Evolutionary conservation across 2,113 vertebrate genomes (phyloP).

Genomic region (Gadus chalcogrammus): DNA sequence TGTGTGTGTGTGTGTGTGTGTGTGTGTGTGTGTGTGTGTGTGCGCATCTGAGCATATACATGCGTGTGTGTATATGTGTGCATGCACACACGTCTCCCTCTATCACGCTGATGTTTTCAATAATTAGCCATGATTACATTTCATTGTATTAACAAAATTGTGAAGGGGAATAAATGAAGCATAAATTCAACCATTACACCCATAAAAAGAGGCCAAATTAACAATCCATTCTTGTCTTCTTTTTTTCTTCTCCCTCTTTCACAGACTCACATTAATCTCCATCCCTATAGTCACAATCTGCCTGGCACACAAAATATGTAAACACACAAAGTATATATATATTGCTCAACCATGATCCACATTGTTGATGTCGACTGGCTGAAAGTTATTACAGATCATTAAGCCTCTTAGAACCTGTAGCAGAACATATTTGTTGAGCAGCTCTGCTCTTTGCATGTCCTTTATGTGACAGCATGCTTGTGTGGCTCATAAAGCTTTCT

Average conservation of each 20-base stretch:
- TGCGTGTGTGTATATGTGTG: not conserved
- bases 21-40: slow-evolving; percentile 5
- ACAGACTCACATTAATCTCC: not conserved
- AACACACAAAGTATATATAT: too few species aligned
- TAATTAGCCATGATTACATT: slow-evolving; percentile 27
- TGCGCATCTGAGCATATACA: not conserved
- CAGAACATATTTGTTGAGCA: not conserved
- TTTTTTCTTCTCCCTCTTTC: not conserved
- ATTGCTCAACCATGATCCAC: too few species aligned
- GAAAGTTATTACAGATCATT: too few species aligned
- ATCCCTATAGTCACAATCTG: not conserved
- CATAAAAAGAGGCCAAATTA: not conserved
- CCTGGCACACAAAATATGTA: too few species aligned
- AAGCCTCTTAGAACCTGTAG: not conserved
- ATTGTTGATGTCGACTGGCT: too few species aligned
- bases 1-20: too few species aligned
- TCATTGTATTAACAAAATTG: slow-evolving; percentile 31
- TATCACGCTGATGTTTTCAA: not conserved
- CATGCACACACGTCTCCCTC: not conserved
- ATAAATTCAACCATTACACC: not conserved
- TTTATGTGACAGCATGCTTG: not conserved
- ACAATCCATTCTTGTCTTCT: not conserved
- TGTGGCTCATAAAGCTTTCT: not conserved
- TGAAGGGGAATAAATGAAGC: slow-evolving; percentile 22
- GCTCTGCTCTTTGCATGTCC: not conserved